Evolutionary conservation across 1,140 invertebrate species (phyloP).

Genomic region (Stegodyphus mimosarum): DNA sequence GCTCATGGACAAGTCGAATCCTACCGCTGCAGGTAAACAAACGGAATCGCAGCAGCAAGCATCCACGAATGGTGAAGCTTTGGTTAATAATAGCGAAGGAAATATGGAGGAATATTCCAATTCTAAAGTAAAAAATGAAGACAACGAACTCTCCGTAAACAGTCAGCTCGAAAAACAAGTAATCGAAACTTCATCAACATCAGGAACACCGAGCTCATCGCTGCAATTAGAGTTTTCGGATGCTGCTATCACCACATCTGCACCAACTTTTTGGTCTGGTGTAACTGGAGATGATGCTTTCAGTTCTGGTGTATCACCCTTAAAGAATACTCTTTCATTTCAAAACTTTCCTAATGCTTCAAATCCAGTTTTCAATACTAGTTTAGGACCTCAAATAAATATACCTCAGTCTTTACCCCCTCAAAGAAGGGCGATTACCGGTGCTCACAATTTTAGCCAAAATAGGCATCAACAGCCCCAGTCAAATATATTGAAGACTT

Average conservation of each 20-base stretch:
- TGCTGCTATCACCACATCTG: slow-evolving; percentile 64
- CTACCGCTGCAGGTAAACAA: slow-evolving; percentile 46
- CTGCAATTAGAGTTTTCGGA: slow-evolving; percentile 65
- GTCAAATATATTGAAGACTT: slow-evolving; percentile 67
- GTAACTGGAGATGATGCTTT: slow-evolving; percentile 69
- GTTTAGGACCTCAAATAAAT: slow-evolving; percentile 72
- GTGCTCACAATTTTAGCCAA: slow-evolving; percentile 75
- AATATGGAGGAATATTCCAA: slow-evolving; percentile 46
- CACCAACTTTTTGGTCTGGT: slow-evolving; percentile 69
- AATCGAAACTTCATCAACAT: slow-evolving; percentile 22
- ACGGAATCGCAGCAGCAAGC: slow-evolving; percentile 34
- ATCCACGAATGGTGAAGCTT: slow-evolving; percentile 58
- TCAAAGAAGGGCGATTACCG: slow-evolving; percentile 76
- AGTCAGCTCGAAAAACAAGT: slow-evolving; percentile 54
- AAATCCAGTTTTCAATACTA: slow-evolving; percentile 68
- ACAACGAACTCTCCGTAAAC: slow-evolving; percentile 47
- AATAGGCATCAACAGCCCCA: slow-evolving; percentile 63
- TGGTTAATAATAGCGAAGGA: slow-evolving; percentile 64
- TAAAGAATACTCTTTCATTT: slow-evolving; percentile 71
- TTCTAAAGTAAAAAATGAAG: slow-evolving; percentile 64
- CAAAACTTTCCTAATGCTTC: slow-evolving; percentile 69
- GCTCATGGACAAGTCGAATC: slow-evolving; percentile 59
- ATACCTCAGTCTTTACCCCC: slow-evolving; percentile 70
- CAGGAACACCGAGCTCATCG: slow-evolving; percentile 61
- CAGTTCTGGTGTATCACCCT: slow-evolving; percentile 67